Conservation (phyloP, 1,140 invertebrate genomes). For the Meteorus sp. region DNA sequence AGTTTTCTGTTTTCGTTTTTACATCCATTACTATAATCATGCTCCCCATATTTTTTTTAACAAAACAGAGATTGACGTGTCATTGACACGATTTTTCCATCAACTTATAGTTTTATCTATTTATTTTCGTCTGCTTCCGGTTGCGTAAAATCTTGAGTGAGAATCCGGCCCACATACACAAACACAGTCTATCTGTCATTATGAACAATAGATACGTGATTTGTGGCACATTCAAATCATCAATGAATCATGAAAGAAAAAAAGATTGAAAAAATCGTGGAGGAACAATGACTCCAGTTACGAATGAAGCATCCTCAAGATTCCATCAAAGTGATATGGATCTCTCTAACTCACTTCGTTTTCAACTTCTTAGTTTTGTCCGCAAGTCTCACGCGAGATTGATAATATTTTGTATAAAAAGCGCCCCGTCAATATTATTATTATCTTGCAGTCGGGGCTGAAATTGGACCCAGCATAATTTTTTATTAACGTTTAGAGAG, state of each 20-base stretch:
- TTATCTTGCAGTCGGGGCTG: too few species aligned
- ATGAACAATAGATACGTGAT: too few species aligned
- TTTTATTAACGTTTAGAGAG: too few species aligned
- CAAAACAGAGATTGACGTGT: conserved; percentile 17
- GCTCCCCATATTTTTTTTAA: background rate
- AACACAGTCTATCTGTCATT: background rate
- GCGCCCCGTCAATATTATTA: too few species aligned
- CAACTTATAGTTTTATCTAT: background rate
- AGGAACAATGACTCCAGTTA: background rate
- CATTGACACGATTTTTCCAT: conserved; percentile 25
- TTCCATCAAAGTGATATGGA: background rate
- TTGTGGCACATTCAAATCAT: conserved; percentile 3
- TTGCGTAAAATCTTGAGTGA: conserved; percentile 11
- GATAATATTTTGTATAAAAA: conserved; percentile 45
- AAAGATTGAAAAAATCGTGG: background rate
- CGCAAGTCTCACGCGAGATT: background rate
- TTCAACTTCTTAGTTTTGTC: background rate
- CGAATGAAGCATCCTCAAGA: background rate
- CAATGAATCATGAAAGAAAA: too few species aligned
- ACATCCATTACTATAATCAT: conserved; percentile 2
- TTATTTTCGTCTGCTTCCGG: too few species aligned
- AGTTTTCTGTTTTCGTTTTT: background rate
- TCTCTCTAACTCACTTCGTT: too few species aligned
- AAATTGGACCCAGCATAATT: too few species aligned
- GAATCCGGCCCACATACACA: conserved; percentile 22